phyloP scores from a whole-genome alignment of 1,140 invertebrate species.

The Drosophila mayri region DNA sequence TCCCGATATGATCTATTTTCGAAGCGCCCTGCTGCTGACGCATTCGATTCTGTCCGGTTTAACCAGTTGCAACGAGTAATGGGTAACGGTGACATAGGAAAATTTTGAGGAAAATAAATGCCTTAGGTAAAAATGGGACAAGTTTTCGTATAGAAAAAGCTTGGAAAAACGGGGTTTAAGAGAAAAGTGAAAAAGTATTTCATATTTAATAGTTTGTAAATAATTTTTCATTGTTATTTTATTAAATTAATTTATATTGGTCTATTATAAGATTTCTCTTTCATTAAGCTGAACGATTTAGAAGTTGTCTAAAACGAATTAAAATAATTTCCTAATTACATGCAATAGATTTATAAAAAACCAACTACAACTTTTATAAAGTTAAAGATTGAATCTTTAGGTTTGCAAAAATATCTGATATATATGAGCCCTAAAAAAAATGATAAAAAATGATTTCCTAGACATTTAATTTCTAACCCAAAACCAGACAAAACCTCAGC shows the following conservation, averaged over 20 bases:
- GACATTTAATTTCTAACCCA: neutral
- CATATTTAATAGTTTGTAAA: neutral
- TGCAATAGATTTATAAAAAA: no score
- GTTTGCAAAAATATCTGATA: no score
- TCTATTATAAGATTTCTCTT: no score
- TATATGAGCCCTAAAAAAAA: no score
- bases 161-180: neutral
- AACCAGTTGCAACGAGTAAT: slow-evolving; percentile 43
- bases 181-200: neutral
- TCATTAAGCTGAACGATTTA: no score
- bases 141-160: neutral
- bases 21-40: slow-evolving; percentile 16
- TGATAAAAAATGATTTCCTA: neutral
- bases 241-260: no score
- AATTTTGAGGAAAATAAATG: slow-evolving; percentile 10
- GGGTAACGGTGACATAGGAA: slow-evolving; percentile 16
- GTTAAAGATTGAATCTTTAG: no score
- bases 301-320: no score
- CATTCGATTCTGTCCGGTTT: slow-evolving; percentile 15
- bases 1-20: slow-evolving; percentile 34
- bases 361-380: no score
- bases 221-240: no score
- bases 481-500: neutral
- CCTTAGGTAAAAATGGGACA: neutral
- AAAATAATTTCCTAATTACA: no score